These are phyloP conservation scores for Entosphenus tridentatus DNA, from an alignment of 2,113 vertebrate genomes.

Conservation along the genomic window DNA sequence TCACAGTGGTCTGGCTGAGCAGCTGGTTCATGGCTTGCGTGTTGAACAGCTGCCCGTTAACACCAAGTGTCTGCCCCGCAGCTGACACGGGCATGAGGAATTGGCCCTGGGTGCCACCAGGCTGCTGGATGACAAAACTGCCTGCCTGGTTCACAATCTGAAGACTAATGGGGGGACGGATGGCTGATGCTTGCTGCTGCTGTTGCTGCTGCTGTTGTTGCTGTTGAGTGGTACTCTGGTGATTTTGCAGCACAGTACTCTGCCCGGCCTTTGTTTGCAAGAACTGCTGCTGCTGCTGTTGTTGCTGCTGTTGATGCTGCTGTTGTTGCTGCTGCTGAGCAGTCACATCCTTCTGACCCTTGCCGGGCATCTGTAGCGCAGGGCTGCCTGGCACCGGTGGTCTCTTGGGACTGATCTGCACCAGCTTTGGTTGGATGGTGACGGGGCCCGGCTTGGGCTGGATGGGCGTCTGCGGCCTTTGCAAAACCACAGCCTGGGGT, in stretches of 20 bases:
- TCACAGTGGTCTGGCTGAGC: too few relatives aligned
- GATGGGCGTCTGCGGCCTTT: conserved; percentile 74
- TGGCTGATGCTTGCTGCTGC: conserved; percentile 21
- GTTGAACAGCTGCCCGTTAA: neutral
- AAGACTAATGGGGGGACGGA: conserved; percentile 65
- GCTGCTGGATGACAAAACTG: conserved; percentile 77
- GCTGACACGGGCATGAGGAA: conserved; percentile 38
- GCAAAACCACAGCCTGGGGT: conserved; percentile 11
- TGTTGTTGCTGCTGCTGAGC: conserved; percentile 38
- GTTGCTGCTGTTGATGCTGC: conserved; percentile 47
- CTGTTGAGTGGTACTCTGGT: conserved; percentile 16
- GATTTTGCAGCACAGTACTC: conserved; percentile 43
- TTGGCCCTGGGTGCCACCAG: conserved; percentile 57
- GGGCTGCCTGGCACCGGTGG: neutral
- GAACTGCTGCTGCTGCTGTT: conserved; percentile 57
- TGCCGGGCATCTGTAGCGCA: conserved; percentile 15
- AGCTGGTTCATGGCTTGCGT: conserved; percentile 1
- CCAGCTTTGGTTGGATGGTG: conserved; percentile 54
- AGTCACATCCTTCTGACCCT: conserved; percentile 44
- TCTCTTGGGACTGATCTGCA: conserved; percentile 33
- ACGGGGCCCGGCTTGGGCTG: conserved; percentile 68
- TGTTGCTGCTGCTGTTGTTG: conserved; percentile 18
- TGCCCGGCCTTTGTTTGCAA: conserved; percentile 55
- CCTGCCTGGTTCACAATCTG: conserved; percentile 65
- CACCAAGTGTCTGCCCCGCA: neutral